Conservation (phyloP, 2,888 invertebrate species). For the Chrysolina oricalcia region DNA sequence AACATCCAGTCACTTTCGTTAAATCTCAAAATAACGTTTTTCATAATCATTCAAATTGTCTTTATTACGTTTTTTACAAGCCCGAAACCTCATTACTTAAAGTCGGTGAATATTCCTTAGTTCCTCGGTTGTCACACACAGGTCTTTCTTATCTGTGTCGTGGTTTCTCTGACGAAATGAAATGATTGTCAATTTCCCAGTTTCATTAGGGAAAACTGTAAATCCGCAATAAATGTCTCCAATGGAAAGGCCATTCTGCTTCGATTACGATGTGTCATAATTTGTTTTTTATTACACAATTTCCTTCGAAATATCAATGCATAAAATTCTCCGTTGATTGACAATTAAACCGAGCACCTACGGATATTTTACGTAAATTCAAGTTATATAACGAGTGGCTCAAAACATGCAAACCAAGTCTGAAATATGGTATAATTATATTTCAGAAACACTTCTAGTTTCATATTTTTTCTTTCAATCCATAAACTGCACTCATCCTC, state of each 20-base stretch:
- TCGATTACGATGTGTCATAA: conserved; percentile 35
- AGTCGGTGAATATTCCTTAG: not conserved
- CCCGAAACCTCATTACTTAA: not conserved
- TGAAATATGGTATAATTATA: no score
- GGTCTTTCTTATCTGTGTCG: not conserved
- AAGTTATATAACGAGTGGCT: not conserved
- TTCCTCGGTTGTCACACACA: not conserved
- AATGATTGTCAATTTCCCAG: not conserved
- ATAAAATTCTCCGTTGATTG: not conserved
- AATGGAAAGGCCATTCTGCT: conserved; percentile 23
- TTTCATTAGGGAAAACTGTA: conserved; percentile 15
- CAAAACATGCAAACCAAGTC: not conserved
- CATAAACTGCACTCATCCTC: no score
- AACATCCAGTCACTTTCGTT: no score
- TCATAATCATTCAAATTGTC: no score
- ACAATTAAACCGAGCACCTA: not conserved
- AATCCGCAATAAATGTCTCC: conserved; percentile 23
- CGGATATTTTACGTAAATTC: not conserved
- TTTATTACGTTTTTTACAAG: no score
- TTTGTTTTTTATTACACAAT: conserved; percentile 32
- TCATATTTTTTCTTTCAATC: no score
- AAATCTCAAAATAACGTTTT: no score
- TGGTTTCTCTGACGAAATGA: not conserved
- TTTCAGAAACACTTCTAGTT: no score
- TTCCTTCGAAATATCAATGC: not conserved